These are phyloP conservation scores for Spodoptera picta DNA, from an alignment of 2,888 invertebrate species.

Conservation along the genomic window DNA sequence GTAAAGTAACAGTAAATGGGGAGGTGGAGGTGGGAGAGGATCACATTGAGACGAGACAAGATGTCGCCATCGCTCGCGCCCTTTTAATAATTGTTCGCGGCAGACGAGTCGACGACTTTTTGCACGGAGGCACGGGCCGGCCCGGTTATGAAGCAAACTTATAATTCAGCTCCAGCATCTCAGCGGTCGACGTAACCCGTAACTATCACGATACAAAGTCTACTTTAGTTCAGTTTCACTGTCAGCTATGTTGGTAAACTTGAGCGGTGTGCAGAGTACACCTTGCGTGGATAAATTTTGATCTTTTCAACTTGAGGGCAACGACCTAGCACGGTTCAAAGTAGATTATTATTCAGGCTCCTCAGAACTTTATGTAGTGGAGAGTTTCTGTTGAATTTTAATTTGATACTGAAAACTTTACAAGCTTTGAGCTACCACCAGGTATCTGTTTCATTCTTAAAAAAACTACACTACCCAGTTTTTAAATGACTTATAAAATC, in stretches of 20 bases:
- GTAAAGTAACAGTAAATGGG: constrained; percentile 50
- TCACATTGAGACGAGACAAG: constrained; percentile 72
- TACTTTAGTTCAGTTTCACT: constrained; percentile 48
- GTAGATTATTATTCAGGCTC: constrained; percentile 45
- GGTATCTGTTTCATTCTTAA: too few species aligned
- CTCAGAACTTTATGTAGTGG: constrained; percentile 24
- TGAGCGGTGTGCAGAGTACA: constrained; percentile 59
- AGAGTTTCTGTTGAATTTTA: constrained; percentile 1
- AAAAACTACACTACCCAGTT: too few species aligned
- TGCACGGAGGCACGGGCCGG: constrained; percentile 67
- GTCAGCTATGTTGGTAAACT: constrained; percentile 39
- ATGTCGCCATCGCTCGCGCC: constrained; percentile 77
- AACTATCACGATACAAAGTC: constrained; percentile 54
- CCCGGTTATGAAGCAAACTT: constrained; percentile 62
- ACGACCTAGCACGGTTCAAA: constrained; percentile 55
- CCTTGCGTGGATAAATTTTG: constrained; percentile 64
- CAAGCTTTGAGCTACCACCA: too few species aligned
- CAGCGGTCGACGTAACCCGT: constrained; percentile 52
- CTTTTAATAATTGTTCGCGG: constrained; percentile 77
- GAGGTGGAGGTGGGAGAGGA: constrained; percentile 52
- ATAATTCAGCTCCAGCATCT: constrained; percentile 52
- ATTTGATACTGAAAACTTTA: background rate
- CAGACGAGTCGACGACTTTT: constrained; percentile 79
- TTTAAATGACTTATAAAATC: too few species aligned
- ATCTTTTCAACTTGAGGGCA: constrained; percentile 60